Evolutionary conservation across 1,140 invertebrate species (phyloP).

Genomic region (Eueides isabella): DNA sequence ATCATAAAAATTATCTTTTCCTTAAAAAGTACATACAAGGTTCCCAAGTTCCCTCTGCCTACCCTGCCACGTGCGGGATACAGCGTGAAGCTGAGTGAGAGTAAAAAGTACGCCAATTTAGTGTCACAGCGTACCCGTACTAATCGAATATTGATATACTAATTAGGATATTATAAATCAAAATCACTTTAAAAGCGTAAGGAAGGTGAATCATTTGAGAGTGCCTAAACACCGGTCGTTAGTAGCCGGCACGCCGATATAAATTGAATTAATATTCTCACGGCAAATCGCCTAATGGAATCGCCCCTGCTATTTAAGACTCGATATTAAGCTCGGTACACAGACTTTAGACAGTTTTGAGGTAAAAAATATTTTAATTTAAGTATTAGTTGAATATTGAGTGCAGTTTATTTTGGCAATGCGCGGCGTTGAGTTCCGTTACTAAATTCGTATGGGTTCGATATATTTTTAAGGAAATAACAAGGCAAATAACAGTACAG

Average conservation of each 20-base stretch:
- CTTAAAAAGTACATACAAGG: too few relatives aligned
- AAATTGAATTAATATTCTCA: slow-evolving; percentile 53
- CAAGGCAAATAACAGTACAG: too few relatives aligned
- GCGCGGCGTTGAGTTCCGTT: too few relatives aligned
- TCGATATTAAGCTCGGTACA: slow-evolving; percentile 22
- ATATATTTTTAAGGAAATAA: too few relatives aligned
- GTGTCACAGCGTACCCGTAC: neutral
- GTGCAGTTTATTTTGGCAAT: too few relatives aligned
- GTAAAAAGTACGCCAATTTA: too few relatives aligned
- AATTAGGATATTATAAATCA: slow-evolving; percentile 14
- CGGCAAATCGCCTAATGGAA: slow-evolving; percentile 47
- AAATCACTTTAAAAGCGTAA: slow-evolving; percentile 9
- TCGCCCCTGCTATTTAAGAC: slow-evolving; percentile 33
- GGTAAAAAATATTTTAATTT: neutral
- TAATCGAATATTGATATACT: slow-evolving; percentile 10
- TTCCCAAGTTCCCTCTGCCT: too few relatives aligned
- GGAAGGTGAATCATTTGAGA: slow-evolving; percentile 40
- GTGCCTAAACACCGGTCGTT: slow-evolving; percentile 46
- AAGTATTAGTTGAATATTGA: too few relatives aligned
- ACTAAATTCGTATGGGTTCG: too few relatives aligned
- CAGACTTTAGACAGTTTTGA: neutral
- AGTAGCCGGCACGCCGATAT: slow-evolving; percentile 44
- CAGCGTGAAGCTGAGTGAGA: too few relatives aligned
- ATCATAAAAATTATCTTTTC: too few relatives aligned
- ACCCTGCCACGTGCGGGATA: too few relatives aligned